A percentile compares a stretch with the other conserved stretches of the same genome.
Evolutionary conservation across 2,113 vertebrate species (phyloP).

Genomic region (Embiotoca jacksoni): DNA sequence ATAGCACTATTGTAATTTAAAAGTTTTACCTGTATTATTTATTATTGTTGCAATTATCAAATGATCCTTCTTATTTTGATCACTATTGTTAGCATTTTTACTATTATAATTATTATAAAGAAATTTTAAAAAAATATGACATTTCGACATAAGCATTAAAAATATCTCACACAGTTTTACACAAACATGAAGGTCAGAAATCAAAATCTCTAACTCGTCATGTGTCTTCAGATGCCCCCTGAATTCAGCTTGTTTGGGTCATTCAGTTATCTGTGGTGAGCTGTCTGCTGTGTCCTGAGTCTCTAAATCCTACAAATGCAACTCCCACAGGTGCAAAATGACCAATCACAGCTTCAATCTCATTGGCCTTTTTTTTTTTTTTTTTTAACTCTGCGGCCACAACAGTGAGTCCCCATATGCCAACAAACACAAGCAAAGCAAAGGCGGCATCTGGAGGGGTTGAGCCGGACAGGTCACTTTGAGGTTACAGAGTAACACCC

Average conservation of each 20-base stretch:
- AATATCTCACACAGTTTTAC: not conserved
- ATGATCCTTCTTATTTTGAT: not conserved
- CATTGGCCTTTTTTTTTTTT: conserved; percentile 51
- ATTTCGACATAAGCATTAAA: not conserved
- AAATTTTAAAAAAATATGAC: not conserved
- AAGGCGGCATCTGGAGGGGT: conserved; percentile 23
- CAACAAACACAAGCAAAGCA: conserved; percentile 38
- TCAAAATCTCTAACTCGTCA: not conserved
- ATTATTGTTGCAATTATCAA: not conserved
- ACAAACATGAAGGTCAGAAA: not conserved
- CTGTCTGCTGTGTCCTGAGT: not conserved
- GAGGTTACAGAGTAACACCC: conserved; percentile 35
- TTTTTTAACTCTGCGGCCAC: conserved; percentile 59
- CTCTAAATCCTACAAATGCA: conserved; percentile 3
- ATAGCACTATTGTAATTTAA: no score
- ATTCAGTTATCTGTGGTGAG: conserved; percentile 13
- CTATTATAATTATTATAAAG: no score
- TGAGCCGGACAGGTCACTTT: conserved; percentile 33
- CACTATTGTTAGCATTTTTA: not conserved
- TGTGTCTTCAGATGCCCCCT: not conserved
- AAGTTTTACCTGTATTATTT: no score
- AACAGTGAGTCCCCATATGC: conserved; percentile 40
- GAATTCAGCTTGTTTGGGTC: conserved; percentile 35
- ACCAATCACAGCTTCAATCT: conserved; percentile 58
- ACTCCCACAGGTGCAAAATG: conserved; percentile 62